Evolutionary conservation across 2,797 vertebrate genomes (phyloP).

Genomic region (Pitangus sulphuratus): DNA sequence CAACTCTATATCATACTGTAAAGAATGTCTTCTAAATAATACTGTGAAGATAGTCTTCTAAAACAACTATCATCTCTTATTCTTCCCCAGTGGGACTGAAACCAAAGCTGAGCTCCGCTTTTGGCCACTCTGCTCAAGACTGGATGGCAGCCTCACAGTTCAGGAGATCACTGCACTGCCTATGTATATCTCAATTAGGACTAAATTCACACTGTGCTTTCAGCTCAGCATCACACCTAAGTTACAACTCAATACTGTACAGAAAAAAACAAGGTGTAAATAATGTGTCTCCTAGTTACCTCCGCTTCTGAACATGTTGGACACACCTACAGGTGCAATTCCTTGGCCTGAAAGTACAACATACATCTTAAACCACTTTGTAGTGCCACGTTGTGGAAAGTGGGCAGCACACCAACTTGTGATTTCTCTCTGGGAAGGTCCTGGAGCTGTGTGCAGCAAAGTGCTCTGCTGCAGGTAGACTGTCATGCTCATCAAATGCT

Average conservation of each 20-base stretch:
- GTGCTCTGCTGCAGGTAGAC: not conserved
- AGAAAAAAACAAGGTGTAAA: not conserved
- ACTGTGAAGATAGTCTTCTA: not conserved
- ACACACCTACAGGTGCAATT: accelerated
- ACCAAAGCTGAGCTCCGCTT: not conserved
- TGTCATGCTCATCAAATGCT: not conserved
- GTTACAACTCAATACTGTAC: not conserved
- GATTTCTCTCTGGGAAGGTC: not conserved
- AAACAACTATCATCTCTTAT: not conserved
- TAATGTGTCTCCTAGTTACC: not conserved
- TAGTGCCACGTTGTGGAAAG: not conserved
- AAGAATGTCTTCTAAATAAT: not conserved
- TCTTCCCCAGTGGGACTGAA: not conserved
- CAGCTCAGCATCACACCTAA: not conserved
- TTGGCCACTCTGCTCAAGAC: not conserved
- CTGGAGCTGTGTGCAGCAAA: not conserved
- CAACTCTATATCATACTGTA: not conserved
- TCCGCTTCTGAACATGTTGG: not conserved
- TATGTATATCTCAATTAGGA: accelerated
- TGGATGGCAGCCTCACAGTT: not conserved
- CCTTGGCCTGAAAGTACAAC: not conserved
- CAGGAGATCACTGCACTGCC: not conserved
- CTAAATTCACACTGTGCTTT: not conserved
- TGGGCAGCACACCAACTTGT: not conserved
- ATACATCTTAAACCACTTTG: not conserved